These are phyloP conservation scores for Gallinago solitaria DNA, from an alignment of 2,797 vertebrate genomes.

Conservation along the genomic window DNA sequence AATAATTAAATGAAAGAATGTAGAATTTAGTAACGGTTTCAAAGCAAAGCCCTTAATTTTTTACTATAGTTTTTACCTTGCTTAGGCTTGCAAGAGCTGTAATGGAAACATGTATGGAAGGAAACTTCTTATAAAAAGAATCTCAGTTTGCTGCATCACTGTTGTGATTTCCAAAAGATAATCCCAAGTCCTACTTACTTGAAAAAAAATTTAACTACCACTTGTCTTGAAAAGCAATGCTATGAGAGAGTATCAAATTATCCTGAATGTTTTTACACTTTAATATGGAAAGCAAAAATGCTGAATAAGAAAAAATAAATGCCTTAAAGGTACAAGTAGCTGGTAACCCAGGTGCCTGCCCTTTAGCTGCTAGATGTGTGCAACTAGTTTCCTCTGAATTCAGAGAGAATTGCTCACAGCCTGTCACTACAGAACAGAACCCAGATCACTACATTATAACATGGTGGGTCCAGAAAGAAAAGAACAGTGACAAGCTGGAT, in stretches of 20 bases:
- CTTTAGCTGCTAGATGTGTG: neutral
- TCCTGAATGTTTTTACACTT: neutral
- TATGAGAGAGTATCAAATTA: neutral
- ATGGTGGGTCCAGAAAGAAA: neutral
- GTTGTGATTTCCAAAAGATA: neutral
- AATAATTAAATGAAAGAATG: neutral
- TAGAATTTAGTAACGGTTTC: neutral
- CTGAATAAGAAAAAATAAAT: neutral
- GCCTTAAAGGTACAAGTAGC: neutral
- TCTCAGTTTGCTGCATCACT: neutral
- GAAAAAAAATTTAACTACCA: neutral
- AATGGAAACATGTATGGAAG: neutral
- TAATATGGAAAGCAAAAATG: neutral
- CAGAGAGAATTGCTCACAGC: neutral
- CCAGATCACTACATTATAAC: rapidly evolving
- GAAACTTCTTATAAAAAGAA: neutral
- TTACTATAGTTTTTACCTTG: neutral
- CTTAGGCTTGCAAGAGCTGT: neutral
- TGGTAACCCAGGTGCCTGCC: neutral
- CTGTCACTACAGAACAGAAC: neutral
- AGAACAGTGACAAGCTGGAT: neutral
- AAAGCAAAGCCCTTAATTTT: neutral
- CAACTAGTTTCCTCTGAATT: neutral
- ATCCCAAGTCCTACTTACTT: neutral
- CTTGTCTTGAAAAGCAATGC: neutral